Base-by-base conservation (phyloP, 2,888 invertebrate species). In the Troides oblongomaculatus region DNA sequence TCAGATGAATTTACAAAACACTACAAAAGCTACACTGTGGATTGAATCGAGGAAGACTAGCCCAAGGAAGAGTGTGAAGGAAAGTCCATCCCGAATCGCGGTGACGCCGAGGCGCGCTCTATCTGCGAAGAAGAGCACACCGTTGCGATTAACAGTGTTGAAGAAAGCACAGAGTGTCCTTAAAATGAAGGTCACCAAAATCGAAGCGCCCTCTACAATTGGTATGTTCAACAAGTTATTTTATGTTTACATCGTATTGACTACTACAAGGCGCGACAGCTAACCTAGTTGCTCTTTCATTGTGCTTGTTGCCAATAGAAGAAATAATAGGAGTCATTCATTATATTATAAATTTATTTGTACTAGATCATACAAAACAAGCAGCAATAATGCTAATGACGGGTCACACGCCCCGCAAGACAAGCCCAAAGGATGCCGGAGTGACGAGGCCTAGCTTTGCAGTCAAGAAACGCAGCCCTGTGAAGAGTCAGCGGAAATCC, bases 321-420 rank as follows among this genome's bases (percentile, higher is more conserved):
- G 1, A 12, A 46, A 46, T 2, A 46, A 14, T 12, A 12, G 1
- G 46, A 14, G 14, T 14, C 14, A 14, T 46, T 46, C 4, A 46
- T 46, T 46, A 46, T 46, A 46, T 46, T 14, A 12, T 10, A 14
- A 14, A 14, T 46, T 56, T 56, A n/a, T 56, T 10, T 5, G 36
- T 7, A 58, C 0, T 76, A 93, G 93, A 93, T 75, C 86, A 87
- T 75, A 91, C 90, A 6, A 93, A 93, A 73, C 91, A 86, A 75
- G 92, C 89, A 1, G 93, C 92, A 1, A 80, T 93, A 53, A 84
- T 91, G 84, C 75, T 91, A 67, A 89, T 93, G 87, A 83, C 93
- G 14, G 87, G 92, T 1, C 89, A 87, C 80, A 84, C 87, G 25
- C 84, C 87, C 2, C 68, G 59, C 64, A 68, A 23, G 12, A 1